Percentiles rank a stretch among this genome's conserved stretches.
phyloP scores from a whole-genome alignment of 2,113 vertebrate species.

The Tyto alba region DNA sequence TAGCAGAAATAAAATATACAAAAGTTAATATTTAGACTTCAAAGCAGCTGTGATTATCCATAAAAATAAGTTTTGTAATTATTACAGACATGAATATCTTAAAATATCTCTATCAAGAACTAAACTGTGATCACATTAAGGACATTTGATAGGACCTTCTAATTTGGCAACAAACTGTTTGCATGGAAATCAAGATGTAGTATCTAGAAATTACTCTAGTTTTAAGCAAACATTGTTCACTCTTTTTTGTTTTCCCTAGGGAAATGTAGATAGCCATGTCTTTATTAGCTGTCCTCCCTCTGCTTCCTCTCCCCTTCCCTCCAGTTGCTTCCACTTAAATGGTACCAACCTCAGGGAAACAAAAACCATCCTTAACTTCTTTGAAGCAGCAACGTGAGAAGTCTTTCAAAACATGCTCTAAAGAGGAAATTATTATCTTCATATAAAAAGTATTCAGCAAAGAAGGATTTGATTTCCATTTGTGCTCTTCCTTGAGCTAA shows the following conservation, averaged over 20 bases:
- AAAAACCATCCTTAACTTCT: neutral
- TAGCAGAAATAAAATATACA: neutral
- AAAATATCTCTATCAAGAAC: conserved; percentile 32
- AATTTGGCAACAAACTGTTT: conserved; percentile 32
- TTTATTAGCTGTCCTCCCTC: neutral
- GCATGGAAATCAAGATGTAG: conserved; percentile 40
- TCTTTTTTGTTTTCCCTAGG: neutral
- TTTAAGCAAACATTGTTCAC: neutral
- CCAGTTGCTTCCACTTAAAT: neutral
- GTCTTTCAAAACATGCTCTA: neutral
- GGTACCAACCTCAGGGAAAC: neutral
- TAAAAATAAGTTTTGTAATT: conserved; percentile 53
- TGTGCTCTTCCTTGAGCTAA: neutral
- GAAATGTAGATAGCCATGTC: neutral
- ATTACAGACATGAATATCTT: conserved; percentile 4
- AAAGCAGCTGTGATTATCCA: conserved; percentile 32
- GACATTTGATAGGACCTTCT: conserved; percentile 37
- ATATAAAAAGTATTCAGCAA: neutral
- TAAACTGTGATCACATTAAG: conserved; percentile 20
- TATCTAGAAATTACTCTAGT: conserved; percentile 12
- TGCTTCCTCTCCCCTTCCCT: neutral
- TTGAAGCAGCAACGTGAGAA: neutral
- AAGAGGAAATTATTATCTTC: neutral
- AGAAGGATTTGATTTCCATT: neutral
- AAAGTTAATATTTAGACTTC: neutral